These are phyloP conservation scores for Beris chalybata DNA, from an alignment of 2,888 invertebrate species.

Conservation along the genomic window DNA sequence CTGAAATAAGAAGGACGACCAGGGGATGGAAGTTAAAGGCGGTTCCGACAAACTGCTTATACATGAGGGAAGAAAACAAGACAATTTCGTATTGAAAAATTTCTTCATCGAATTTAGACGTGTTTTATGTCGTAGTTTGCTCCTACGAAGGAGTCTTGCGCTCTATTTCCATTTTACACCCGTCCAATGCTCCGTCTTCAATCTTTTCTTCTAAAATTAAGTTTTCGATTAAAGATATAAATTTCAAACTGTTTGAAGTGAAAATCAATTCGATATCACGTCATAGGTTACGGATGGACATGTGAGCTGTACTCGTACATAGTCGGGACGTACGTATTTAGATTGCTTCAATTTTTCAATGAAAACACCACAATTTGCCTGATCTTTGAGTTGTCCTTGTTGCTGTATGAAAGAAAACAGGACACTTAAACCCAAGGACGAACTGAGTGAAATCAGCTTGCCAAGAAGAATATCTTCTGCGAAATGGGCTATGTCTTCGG, in stretches of 20 bases:
- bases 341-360: neutral
- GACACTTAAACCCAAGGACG: no score
- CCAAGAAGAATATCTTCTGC: no score
- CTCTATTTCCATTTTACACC: neutral
- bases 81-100: conserved; percentile 25
- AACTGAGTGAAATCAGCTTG: no score
- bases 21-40: conserved; percentile 21
- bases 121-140: neutral
- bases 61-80: neutral
- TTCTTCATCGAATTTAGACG: no score
- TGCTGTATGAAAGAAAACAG: no score
- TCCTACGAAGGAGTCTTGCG: neutral
- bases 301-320: neutral
- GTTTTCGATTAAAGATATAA: conserved; percentile 34
- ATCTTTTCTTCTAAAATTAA: conserved; percentile 25
- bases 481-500: no score
- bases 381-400: neutral
- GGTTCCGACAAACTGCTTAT: conserved; percentile 9
- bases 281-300: neutral
- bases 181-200: neutral
- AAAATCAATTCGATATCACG: conserved; percentile 30
- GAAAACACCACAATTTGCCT: neutral
- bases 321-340: neutral
- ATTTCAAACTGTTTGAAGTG: conserved; percentile 30
- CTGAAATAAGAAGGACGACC: conserved; percentile 5